Percentiles rank a stretch among this genome's conserved stretches.
These are phyloP conservation scores for Mirounga angustirostris DNA, from an alignment of 2,113 vertebrate genomes.

Conservation along the genomic window DNA sequence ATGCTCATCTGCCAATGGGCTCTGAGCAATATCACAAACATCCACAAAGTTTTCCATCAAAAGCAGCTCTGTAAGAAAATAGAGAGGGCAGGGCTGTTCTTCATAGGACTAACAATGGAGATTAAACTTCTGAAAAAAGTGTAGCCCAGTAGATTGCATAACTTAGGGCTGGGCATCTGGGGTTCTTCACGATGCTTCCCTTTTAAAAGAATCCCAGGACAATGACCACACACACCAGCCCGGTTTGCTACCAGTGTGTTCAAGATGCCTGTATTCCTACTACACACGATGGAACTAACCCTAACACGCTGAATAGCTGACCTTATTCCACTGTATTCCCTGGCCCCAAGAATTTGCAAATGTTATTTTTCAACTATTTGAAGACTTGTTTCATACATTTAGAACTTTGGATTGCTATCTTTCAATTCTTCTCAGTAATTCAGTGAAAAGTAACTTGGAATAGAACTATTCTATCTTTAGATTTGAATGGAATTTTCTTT, in stretches of 20 bases:
- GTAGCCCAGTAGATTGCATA: slow-evolving; percentile 23
- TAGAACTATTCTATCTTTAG: slow-evolving; percentile 59
- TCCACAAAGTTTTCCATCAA: slow-evolving; percentile 92
- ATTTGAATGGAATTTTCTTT: slow-evolving; percentile 70
- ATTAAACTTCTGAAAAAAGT: slow-evolving; percentile 86
- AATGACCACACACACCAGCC: not conserved
- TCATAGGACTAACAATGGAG: slow-evolving; percentile 78
- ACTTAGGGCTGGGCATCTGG: slow-evolving; percentile 68
- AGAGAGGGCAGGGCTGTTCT: slow-evolving; percentile 85
- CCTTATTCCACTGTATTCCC: not conserved
- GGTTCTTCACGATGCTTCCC: slow-evolving; percentile 5
- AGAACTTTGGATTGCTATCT: slow-evolving; percentile 42
- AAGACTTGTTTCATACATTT: slow-evolving; percentile 66
- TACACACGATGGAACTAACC: not conserved
- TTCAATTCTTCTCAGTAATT: slow-evolving; percentile 74
- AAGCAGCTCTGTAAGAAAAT: slow-evolving; percentile 88
- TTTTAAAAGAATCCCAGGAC: slow-evolving; percentile 72
- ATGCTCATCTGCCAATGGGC: slow-evolving; percentile 91
- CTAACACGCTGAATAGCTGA: not conserved
- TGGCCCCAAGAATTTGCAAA: not conserved
- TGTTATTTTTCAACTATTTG: slow-evolving; percentile 64
- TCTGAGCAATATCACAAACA: slow-evolving; percentile 92
- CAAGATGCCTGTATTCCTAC: not conserved
- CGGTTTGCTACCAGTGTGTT: not conserved
- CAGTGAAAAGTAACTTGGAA: slow-evolving; percentile 59